phyloP scores from a whole-genome alignment of 2,888 invertebrate genomes.

The Heliothis peltigera region DNA sequence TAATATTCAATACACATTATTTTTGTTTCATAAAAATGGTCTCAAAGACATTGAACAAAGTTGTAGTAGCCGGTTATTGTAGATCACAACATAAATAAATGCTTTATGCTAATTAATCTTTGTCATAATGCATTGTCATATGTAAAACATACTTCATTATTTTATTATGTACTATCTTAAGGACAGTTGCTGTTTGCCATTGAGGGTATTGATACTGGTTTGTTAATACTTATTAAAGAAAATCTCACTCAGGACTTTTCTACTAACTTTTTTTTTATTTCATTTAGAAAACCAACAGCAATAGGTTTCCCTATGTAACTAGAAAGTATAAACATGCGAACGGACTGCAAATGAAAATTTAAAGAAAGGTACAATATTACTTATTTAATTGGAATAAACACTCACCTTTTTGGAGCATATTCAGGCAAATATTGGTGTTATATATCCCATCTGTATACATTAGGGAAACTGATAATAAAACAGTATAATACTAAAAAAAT shows the following conservation, averaged over 20 bases:
- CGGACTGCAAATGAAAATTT: too few relatives aligned
- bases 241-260: too few relatives aligned
- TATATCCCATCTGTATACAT: not conserved
- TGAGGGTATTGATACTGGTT: not conserved
- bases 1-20: not conserved
- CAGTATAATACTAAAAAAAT: not conserved
- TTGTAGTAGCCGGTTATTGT: not conserved
- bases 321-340: too few relatives aligned
- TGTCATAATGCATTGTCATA: slow-evolving; percentile 26
- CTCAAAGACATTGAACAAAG: slow-evolving; percentile 20
- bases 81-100: slow-evolving; percentile 14
- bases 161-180: not conserved
- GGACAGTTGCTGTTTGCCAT: not conserved
- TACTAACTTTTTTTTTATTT: too few relatives aligned
- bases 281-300: too few relatives aligned
- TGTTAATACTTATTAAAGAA: not conserved
- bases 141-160: slow-evolving; percentile 25
- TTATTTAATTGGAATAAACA: too few relatives aligned
- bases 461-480: not conserved
- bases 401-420: too few relatives aligned
- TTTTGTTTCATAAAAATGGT: slow-evolving; percentile 11
- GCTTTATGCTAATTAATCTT: slow-evolving; percentile 34
- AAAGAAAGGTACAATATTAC: too few relatives aligned
- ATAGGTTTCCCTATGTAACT: too few relatives aligned
- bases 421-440: not conserved